Evolutionary conservation across 2,113 vertebrate genomes (phyloP).

Genomic region (Pyxicephalus adspersus): DNA sequence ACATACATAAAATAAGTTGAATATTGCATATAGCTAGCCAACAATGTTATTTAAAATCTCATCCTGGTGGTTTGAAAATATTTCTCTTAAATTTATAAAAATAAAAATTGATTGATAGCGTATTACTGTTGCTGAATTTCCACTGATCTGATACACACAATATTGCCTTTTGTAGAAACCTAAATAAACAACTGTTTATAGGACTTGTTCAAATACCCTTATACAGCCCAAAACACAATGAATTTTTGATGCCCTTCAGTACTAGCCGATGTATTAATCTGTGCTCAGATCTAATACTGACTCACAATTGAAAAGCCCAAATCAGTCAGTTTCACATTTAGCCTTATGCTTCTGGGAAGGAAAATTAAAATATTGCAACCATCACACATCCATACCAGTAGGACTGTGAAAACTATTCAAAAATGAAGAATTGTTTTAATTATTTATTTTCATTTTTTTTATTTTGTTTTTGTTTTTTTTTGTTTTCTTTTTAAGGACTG

Average conservation of each 20-base stretch:
- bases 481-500: background rate
- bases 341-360: background rate
- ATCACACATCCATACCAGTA: background rate
- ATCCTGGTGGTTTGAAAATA: too few species aligned
- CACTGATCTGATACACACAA: conserved; percentile 3
- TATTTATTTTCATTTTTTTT: background rate
- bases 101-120: too few species aligned
- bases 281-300: background rate
- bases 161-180: background rate
- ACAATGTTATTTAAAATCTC: too few species aligned
- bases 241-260: background rate
- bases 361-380: background rate
- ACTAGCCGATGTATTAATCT: background rate
- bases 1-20: background rate
- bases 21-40: background rate
- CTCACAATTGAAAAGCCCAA: background rate
- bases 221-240: background rate
- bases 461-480: background rate
- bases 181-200: background rate
- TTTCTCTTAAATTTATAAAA: too few species aligned
- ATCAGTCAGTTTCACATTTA: background rate
- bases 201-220: background rate
- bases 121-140: conserved; percentile 5
- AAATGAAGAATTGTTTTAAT: too few species aligned
- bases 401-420: background rate